Base-by-base conservation (phyloP, 2,113 vertebrate species). In the Passer montanus region DNA sequence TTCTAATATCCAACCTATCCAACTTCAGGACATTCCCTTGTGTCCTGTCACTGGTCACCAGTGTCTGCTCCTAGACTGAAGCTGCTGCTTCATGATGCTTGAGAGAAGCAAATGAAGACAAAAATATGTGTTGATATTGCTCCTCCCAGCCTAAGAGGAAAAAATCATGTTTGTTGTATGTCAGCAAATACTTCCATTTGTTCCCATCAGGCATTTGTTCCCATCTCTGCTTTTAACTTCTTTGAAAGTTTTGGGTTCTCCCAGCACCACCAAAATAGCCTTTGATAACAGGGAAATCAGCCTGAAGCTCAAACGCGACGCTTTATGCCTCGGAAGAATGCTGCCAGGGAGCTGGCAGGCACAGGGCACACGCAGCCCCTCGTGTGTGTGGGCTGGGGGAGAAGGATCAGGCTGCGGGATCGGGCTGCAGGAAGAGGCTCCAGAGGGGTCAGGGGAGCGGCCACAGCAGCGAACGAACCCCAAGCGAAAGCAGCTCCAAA, bases 361-460 rank as follows among this genome's bases (percentile, higher is more conserved):
- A 10, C 64, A 7, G 64, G 35, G 53, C 2, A 27, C 22, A 10
- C 3, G 20, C 7, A 4, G 20, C 13, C 26, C 49, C 37, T 12
- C 31, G 7, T 37, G 35, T 37, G 35, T 37, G 35, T 7, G 43
- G 43, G 43, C 43, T 43, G 43, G 16, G 43, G 43, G 43, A 43
- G 41, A 41, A 14, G 41, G 14, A 14, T 41, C 17, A 28, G 52
- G 52, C 7, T 53, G 52, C 50, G 50, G 50, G 27, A 27, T 9
- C 27, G 53, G 28, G 12, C 49, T 37, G 35, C 35, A 37, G 35
- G 35, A 37, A 28, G 52, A 28, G 5, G 39, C 1, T 3, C 31
- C 10, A 1, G 10, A 37, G 43, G 21, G n/a, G 4, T 0, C 2
- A 0, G 9, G 35, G 43, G 15, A 30, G 33, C 0, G 19, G 20